Conservation (phyloP, 1,140 invertebrate genomes). For the Phthorimaea operculella region DNA sequence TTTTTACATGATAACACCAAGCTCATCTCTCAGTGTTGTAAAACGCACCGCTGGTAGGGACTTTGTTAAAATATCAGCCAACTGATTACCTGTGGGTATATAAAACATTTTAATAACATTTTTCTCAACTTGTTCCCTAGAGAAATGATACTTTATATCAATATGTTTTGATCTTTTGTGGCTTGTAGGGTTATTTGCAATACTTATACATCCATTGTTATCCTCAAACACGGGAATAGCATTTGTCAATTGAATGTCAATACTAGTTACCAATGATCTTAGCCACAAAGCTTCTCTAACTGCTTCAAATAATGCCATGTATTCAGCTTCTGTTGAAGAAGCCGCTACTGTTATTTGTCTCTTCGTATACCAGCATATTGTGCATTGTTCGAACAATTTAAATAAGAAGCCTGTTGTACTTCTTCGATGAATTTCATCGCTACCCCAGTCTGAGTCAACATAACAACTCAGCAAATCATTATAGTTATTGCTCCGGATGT, state of each 20-base stretch:
- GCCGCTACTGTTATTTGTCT: slow-evolving; percentile 35
- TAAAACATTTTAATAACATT: no score
- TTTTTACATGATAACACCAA: no score
- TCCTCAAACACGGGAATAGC: slow-evolving; percentile 17
- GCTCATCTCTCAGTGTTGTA: no score
- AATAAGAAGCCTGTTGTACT: slow-evolving; percentile 15
- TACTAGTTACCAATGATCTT: slow-evolving; percentile 13
- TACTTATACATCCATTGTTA: slow-evolving; percentile 20
- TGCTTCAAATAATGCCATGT: slow-evolving; percentile 33
- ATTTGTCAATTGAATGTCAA: not conserved
- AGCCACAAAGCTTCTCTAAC: slow-evolving; percentile 30
- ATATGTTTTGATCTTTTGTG: slow-evolving; percentile 25
- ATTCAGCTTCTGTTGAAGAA: no score
- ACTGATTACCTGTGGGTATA: no score
- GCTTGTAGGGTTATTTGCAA: slow-evolving; percentile 22
- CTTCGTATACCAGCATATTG: slow-evolving; percentile 27
- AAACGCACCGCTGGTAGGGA: no score
- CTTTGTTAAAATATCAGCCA: no score
- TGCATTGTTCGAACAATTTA: slow-evolving; percentile 12
- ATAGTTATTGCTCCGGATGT: no score
- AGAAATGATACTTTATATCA: no score
- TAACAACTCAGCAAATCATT: slow-evolving; percentile 10
- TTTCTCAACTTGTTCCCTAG: no score
- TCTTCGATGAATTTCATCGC: slow-evolving; percentile 7
- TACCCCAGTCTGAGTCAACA: slow-evolving; percentile 15